Conservation (phyloP, 2,113 vertebrate genomes). For the Epinephelus moara region DNA sequence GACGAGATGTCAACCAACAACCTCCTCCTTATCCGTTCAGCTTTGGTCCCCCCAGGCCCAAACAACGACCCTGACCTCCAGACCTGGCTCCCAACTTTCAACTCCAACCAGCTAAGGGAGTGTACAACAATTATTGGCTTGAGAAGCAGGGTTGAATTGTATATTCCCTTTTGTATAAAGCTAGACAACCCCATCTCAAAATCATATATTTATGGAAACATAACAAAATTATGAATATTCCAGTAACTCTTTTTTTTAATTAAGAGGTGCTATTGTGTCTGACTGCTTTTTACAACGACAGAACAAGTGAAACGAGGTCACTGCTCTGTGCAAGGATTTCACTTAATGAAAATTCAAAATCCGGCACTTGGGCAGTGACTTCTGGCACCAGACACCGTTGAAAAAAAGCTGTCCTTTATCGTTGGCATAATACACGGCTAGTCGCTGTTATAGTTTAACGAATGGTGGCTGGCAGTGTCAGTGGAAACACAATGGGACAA, state of each 20-base stretch:
- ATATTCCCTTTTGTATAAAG: not conserved
- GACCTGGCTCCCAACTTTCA: slow-evolving; percentile 9
- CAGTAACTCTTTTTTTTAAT: not conserved
- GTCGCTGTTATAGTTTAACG: no score
- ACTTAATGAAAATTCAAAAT: not conserved
- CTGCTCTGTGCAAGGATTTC: not conserved
- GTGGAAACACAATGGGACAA: no score
- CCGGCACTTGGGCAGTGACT: no score
- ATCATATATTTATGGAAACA: not conserved
- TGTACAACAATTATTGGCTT: not conserved
- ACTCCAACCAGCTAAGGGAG: slow-evolving; percentile 15
- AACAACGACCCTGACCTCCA: slow-evolving; percentile 61
- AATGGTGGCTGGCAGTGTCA: no score
- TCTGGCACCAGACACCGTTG: no score
- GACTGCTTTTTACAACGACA: not conserved
- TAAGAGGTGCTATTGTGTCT: not conserved
- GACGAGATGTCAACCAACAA: slow-evolving; percentile 53
- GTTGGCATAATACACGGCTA: no score
- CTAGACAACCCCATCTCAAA: not conserved
- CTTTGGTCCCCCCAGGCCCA: slow-evolving; percentile 21
- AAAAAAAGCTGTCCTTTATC: no score
- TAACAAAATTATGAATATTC: not conserved
- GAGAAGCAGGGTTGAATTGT: not conserved
- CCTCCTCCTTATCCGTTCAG: slow-evolving; percentile 43
- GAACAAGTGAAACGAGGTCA: not conserved